phyloP scores from a whole-genome alignment of 2,888 invertebrate species.

The Spodoptera picta region DNA sequence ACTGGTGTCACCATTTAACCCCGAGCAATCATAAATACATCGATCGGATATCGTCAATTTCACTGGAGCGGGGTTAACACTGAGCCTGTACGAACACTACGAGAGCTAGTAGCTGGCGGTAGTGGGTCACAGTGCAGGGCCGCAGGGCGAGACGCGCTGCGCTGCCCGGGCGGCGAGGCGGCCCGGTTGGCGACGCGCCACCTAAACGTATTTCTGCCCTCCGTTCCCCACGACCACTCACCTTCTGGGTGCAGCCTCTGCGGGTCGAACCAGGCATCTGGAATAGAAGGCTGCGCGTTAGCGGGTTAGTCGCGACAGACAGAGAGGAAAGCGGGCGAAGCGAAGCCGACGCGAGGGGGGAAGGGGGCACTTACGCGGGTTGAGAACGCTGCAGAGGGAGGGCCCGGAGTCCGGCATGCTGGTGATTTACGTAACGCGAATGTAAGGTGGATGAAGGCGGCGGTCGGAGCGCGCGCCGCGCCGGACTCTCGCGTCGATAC shows the following conservation, averaged over 20 bases:
- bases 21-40: slow-evolving; percentile 8
- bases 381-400: slow-evolving; percentile 85
- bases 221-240: slow-evolving; percentile 87
- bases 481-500: slow-evolving; percentile 89
- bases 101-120: slow-evolving; percentile 30
- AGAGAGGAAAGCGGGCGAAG: slow-evolving; percentile 76
- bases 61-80: slow-evolving; percentile 62
- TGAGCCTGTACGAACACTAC: slow-evolving; percentile 63
- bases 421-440: slow-evolving; percentile 84
- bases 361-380: slow-evolving; percentile 82
- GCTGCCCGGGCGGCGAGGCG: slow-evolving; percentile 65
- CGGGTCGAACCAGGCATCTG: slow-evolving; percentile 98
- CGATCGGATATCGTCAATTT: slow-evolving; percentile 29
- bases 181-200: slow-evolving; percentile 71
- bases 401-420: slow-evolving; percentile 84
- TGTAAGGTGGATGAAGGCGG: slow-evolving; percentile 70
- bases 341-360: slow-evolving; percentile 64
- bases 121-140: slow-evolving; percentile 64
- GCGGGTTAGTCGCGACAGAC: slow-evolving; percentile 87
- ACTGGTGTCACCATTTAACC: slow-evolving; percentile 7
- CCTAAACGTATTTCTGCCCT: slow-evolving; percentile 73
- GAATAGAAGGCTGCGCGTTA: slow-evolving; percentile 90
- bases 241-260: slow-evolving; percentile 97
- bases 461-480: slow-evolving; percentile 86
- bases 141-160: slow-evolving; percentile 62